Evolutionary conservation across 2,888 invertebrate species (phyloP).

Genomic region (Drosophila phalerata): DNA sequence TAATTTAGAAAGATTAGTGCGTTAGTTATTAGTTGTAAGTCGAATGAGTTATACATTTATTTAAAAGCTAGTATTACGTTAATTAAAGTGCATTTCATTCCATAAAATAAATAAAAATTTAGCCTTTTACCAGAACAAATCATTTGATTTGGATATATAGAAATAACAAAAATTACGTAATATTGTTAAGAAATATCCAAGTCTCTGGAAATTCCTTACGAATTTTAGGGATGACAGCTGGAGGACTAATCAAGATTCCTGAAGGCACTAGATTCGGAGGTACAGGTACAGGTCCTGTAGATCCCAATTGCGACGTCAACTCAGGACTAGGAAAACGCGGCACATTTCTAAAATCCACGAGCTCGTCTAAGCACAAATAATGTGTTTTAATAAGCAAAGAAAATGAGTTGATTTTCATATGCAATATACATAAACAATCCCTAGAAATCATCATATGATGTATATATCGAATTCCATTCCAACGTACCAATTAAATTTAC

Average conservation of each 20-base stretch:
- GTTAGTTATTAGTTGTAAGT: constrained; percentile 10
- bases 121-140: not conserved
- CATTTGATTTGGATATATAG: not conserved
- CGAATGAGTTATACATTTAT: not conserved
- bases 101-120: not conserved
- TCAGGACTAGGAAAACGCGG: not conserved
- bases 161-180: constrained; percentile 28
- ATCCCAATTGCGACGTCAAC: not conserved
- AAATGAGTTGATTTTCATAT: not conserved
- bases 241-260: not conserved
- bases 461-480: not conserved
- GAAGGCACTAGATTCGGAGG: not conserved
- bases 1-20: constrained; percentile 19
- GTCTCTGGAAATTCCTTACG: constrained; percentile 89
- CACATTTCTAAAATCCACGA: not conserved
- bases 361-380: constrained; percentile 7
- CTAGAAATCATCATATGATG: not conserved
- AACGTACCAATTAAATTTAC: not conserved
- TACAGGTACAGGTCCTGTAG: not conserved
- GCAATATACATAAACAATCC: not conserved
- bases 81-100: not conserved
- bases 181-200: constrained; percentile 87
- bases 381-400: not conserved
- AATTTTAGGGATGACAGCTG: constrained; percentile 72
- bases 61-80: not conserved